Evolutionary conservation across 92 coral and sea anemone genomes (phyloP), one percentile per base, ranked within the genome.

Genomic region (Metridium senile): DNA sequence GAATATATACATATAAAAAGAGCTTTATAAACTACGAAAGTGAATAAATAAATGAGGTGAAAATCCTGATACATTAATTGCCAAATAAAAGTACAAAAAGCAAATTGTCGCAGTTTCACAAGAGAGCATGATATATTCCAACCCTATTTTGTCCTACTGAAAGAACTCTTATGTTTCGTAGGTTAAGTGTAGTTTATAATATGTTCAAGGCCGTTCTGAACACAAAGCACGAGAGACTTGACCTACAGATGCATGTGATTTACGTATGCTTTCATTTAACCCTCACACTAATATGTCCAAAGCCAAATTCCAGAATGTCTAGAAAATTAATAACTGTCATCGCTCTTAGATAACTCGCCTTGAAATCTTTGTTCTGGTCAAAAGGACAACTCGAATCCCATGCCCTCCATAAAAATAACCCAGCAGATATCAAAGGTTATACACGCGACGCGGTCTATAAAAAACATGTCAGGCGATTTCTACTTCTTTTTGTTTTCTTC

Each of bases 241-340:
- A 73, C 78, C 78, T 33, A 23, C 20, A 1, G 33, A 17, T 22
- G 16, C 31, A 35, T 68, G 27, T 56, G 46, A 10, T n/a, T 56
- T 54, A 27, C 78, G 78, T 10, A 62, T 58, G 78, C 13, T 73
- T 58, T 73, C 33, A 58, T 73, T 73, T 28, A 63, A 73, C 10
- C 65, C 65, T 13, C 25, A 20, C 43, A 21, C 13, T 26, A 63
- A 19, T 35, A 73, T 73, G 47, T 19, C 46, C 76, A 58, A 73
- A 33, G 63, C 47, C 33, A 73, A 58, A 73, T 73, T 73, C 78
- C 78, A 32, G 28, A 10, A 62, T 58, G 78, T 73, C 78, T 73
- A 73, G 78, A 73, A 58, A 31, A 73, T 58, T 62, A 73, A 73
- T 73, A 73, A 73, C 78, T 73, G 78, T 73, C 78, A 73, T 19